Percentiles rank a stretch among this genome's conserved stretches.
Evolutionary conservation across 2,888 invertebrate genomes (phyloP).

Genomic region (Nowickia ferox): DNA sequence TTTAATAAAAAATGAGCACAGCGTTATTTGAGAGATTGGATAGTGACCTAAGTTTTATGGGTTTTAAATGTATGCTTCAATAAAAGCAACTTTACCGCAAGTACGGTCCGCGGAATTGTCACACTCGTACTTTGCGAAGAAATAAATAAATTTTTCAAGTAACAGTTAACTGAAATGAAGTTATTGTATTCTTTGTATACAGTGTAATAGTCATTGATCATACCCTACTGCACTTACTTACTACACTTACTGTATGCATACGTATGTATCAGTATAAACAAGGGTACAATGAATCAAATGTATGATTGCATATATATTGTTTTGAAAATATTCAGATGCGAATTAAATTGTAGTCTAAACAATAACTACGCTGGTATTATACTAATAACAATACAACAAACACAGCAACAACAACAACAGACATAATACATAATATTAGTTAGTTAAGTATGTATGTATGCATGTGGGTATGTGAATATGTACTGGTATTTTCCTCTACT

Average conservation of each 20-base stretch:
- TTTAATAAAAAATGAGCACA: too few species aligned
- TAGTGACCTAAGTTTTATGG: too few species aligned
- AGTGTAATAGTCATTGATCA: too few species aligned
- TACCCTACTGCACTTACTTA: not conserved
- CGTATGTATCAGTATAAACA: not conserved
- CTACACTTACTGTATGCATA: not conserved
- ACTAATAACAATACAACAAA: slow-evolving; percentile 57
- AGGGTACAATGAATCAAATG: not conserved
- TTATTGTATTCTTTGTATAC: too few species aligned
- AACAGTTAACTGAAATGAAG: too few species aligned
- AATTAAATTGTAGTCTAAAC: slow-evolving; percentile 64
- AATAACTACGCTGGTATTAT: slow-evolving; percentile 60
- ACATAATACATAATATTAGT: slow-evolving; percentile 20
- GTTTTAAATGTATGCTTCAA: too few species aligned
- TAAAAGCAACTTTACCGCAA: too few species aligned
- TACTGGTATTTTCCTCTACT: slow-evolving; percentile 27
- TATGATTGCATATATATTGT: not conserved
- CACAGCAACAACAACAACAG: slow-evolving; percentile 23
- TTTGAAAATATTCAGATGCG: slow-evolving; percentile 22
- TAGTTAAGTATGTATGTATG: slow-evolving; percentile 10
- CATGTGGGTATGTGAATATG: not conserved
- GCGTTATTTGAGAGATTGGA: too few species aligned
- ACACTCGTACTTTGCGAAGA: too few species aligned
- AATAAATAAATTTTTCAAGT: too few species aligned
- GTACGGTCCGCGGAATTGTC: too few species aligned